Percentiles rank a stretch among this genome's conserved stretches.
Evolutionary conservation across 2,113 vertebrate species (phyloP).

Genomic region (Solea senegalensis): DNA sequence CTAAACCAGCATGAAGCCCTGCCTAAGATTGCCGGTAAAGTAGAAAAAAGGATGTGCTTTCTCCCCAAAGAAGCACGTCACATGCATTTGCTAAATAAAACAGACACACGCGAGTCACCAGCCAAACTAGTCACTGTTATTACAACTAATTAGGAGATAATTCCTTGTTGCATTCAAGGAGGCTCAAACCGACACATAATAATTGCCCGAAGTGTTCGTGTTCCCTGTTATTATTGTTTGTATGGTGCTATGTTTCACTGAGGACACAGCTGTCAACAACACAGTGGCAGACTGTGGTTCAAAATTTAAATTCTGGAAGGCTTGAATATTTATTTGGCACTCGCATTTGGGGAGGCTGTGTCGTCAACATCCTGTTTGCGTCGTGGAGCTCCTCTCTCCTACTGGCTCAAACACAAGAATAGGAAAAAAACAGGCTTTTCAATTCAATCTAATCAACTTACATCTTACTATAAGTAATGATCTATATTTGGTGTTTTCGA

Average conservation of each 20-base stretch:
- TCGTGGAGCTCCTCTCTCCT: neutral
- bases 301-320: slow-evolving; percentile 30
- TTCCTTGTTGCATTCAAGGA: slow-evolving; percentile 47
- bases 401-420: neutral
- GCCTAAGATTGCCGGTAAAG: slow-evolving; percentile 41
- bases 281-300: slow-evolving; percentile 35
- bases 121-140: slow-evolving; percentile 45
- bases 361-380: slow-evolving; percentile 30
- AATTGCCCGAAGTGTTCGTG: slow-evolving; percentile 36
- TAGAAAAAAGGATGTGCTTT: slow-evolving; percentile 16
- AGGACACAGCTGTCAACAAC: slow-evolving; percentile 51
- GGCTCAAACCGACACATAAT: slow-evolving; percentile 52
- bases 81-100: slow-evolving; percentile 26
- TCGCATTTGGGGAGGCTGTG: slow-evolving; percentile 11
- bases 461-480: slow-evolving; percentile 10
- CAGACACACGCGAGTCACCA: slow-evolving; percentile 24
- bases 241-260: slow-evolving; percentile 37
- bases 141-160: slow-evolving; percentile 61
- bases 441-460: neutral
- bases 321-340: slow-evolving; percentile 51
- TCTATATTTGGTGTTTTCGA: neutral
- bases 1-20: slow-evolving; percentile 53
- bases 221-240: slow-evolving; percentile 57
- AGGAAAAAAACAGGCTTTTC: neutral
- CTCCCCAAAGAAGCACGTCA: slow-evolving; percentile 1